phyloP scores from a whole-genome alignment of 2,888 invertebrate genomes.

The Lordiphosa fenestrarum region DNA sequence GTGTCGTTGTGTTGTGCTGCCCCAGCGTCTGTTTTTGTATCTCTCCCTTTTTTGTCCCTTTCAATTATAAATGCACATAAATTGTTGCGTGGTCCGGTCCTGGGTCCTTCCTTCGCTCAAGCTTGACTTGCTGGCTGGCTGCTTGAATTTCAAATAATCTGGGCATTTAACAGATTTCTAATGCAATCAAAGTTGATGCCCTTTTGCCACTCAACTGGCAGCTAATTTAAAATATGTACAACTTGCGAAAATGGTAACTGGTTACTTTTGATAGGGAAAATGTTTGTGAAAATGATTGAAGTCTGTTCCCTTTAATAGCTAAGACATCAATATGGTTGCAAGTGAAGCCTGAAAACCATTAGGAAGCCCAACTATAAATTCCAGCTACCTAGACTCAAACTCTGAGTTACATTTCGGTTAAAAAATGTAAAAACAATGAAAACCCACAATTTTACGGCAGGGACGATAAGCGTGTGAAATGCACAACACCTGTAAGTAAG shows the following conservation, averaged over 20 bases:
- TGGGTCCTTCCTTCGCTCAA: constrained; percentile 7
- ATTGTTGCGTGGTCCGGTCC: constrained; percentile 48
- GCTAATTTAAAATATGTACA: not conserved
- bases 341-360: no score
- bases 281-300: no score
- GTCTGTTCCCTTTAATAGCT: no score
- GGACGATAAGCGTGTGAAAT: constrained; percentile 23
- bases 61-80: constrained; percentile 75
- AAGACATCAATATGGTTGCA: no score
- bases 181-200: constrained; percentile 38
- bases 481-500: constrained; percentile 29
- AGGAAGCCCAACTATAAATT: no score
- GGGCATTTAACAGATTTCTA: constrained; percentile 38
- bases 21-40: constrained; percentile 15
- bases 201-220: constrained; percentile 5
- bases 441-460: constrained; percentile 8
- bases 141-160: constrained; percentile 70
- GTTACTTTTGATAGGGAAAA: no score
- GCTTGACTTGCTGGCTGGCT: constrained; percentile 45
- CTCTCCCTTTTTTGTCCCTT: constrained; percentile 43
- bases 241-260: no score
- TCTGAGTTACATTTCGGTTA: constrained; percentile 3
- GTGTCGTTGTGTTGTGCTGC: constrained; percentile 61
- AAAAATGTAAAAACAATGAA: constrained; percentile 7
- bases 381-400: not conserved